Evolutionary conservation across 1,140 invertebrate genomes (phyloP), one percentile per base, ranked within the genome.

Genomic region (Apis florea): DNA sequence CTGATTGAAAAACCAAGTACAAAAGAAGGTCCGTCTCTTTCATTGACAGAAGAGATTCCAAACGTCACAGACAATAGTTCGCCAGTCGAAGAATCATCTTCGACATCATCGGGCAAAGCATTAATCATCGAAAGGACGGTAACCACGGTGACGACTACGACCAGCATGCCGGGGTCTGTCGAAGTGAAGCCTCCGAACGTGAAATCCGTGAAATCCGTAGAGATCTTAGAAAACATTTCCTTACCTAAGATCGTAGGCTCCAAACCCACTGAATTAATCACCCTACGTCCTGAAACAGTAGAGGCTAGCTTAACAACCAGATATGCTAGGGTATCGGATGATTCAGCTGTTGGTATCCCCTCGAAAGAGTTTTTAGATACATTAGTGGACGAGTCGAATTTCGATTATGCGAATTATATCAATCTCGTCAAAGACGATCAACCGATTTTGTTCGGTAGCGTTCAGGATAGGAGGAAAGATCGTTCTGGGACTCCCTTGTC

Each of bases 241-340:
- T 56, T 87, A 64, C 81, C 85, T 40, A 86, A 82, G 74, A 86
- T 82, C 67, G 80, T 85, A 73, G 80, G 68, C 61, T 80, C 85
- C 19, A 90, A 89, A 79, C 17, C 68, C 24, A 88, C 88, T 26
- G 89, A 92, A 85, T 85, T 92, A 61, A 84, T 93, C 68, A 89
- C 88, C 74, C 87, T 93, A 76, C 86, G 89, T 76, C 91, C 92
- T 31, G 91, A 90, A 74, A 92, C 66, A 31, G 91, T 92, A 75
- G 93, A 94, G 79, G 89, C 90, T 72, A 91, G 86, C 84, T 78
- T 92, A 79, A 90, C 86, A 54, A 92, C 91, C 12, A 92, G 88
- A 61, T 93, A 92, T 77, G 92, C 90, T 76, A 90, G 85, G 82
- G 82, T 90, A 56, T 61, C 80, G 24, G 66, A 71, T 40, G 83